Evolutionary conservation across 1,140 invertebrate genomes (phyloP), one percentile per base, ranked within the genome.

Genomic region (Calliphora vicina): DNA sequence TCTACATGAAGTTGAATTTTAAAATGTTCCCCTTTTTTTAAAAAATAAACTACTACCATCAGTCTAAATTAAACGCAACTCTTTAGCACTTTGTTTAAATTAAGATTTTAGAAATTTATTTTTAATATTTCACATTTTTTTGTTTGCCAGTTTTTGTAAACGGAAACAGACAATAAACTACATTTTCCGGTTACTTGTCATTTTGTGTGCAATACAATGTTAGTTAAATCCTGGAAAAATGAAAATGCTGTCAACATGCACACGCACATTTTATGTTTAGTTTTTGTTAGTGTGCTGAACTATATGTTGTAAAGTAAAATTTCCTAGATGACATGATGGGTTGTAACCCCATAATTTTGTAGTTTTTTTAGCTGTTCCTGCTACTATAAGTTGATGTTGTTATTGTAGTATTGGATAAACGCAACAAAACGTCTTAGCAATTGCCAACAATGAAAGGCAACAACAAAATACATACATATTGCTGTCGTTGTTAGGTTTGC

Each of bases 171-270:
- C 80, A 81, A 81, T 81, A 81, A 81, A 81, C 25, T 71, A 81
- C 80, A 81, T 81, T 81, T 81, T 81, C 80, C 80, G 80, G 50
- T 81, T 81, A 71, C 61, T 71, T 81, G 50, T 81, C 80, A 71
- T 71, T 67, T 81, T 81, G 80, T 71, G 61, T 71, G 10, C 4
- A 43, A 43, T n/a, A 67, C 61, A 67, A 67, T 67, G 27, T 76
- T 45, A 20, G 35, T 43, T 78, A 45, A 78, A 45, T 17, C 27
- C 42, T 78, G 35, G 35, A 43, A 43, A 76, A 43, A 23, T 78
- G 35, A n/a, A 20, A 23, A 74, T 35, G 27, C 27, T 27, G 74
- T 42, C 42, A 15, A 43, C 42, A 78, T 23, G 20, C 61, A 45
- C 74, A 78, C 74, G 74, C 74, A 78, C 42, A 78, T 78, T 78